Evolutionary conservation across 1,140 invertebrate genomes (phyloP), one percentile per base, ranked within the genome.

Genomic region (Drosophila virilis): DNA sequence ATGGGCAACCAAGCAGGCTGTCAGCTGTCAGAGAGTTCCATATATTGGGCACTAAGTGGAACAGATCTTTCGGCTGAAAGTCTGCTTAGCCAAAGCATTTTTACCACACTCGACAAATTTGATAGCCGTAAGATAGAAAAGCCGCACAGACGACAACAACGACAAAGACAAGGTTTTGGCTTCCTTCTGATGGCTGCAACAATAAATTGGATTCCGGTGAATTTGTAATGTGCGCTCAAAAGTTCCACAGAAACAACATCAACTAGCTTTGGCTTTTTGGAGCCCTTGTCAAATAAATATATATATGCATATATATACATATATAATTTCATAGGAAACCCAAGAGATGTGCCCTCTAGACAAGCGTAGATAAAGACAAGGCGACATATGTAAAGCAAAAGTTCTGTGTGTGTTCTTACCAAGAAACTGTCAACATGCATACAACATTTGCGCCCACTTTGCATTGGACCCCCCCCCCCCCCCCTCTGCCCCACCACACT

Each of bases 221-320:
- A 88, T 89, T 79, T 88, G 84, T 88, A 89, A 86, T 83, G 83
- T 83, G 83, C 75, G 78, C 82, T 86, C 79, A 69, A 83, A 88
- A 88, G 61, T 88, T 88, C 83, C 66, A 22, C 74, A 57, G 83
- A 86, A 86, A 52, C 71, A 67, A 48, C 65, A 80, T 57, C 69
- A 78, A 86, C 78, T 71, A 67, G 73, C 38, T 50, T 76, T 77
- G 51, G 57, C 70, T 77, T 70, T 76, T 77, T 51, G 35, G 38
- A 8, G 45, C 55, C 55, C 57, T 42, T 42, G 42, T 33, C 58
- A 54, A 35, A 38, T 22, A 28, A 15, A 59, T 40, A 59, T 40
- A 52, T 51, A 70, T 42, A 40, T 38, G 13, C 32, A 58, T 42
- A 68, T 55, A 68, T 17, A 61, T 32, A 46, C 8, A 46, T 28